Base-by-base conservation (phyloP, 2,113 vertebrate species). In the Romanogobio albipinnatus region DNA sequence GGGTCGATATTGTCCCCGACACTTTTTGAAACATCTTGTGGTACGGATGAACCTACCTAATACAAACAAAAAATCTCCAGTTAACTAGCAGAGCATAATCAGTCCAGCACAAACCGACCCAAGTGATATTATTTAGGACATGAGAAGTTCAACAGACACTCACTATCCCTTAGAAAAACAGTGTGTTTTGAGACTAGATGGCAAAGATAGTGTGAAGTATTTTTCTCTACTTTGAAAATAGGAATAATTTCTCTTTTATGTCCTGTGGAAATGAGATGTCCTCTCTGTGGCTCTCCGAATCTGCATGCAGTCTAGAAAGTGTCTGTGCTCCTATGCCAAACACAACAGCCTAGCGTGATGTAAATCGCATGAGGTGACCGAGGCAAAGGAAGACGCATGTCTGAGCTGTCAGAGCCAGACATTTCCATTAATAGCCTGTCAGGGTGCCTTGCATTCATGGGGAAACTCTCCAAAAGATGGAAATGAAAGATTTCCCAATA, bases 291-390 rank as follows among this genome's bases (percentile, higher is more conserved):
- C 58, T 82, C 76, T 68, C 36, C 49, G 70, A 59, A 71, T 85
- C 86, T 81, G 75, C 19, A 47, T 39, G 80, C 59, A 61, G 71
- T 84, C 85, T 83, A 53, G 47, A 75, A 74, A 82, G 73, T 61
- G 17, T 76, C 85, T 75, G 66, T 81, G 33, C 79, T 84, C 45
- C 4, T 24, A 39, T 78, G 87, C 84, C 90, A 87, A 89, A 66
- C 59, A 78, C 82, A 87, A 89, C 86, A 91, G 73, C 73, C 51
- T 22, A 17, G 80, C 22, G 58, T 59, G 81, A 88, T 82, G 85
- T 87, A 85, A 88, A 89, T 88, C 58, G 43, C 53, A 39, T 59
- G 66, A 47, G 74, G 89, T 83, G 82, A 89, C 85, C 80, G 75
- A 79, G 29, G 45, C 29, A 86, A 84, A 77, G 82, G 87, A 88